These are phyloP conservation scores for Platyura marginata DNA, from an alignment of 1,140 invertebrate species.

Conservation along the genomic window DNA sequence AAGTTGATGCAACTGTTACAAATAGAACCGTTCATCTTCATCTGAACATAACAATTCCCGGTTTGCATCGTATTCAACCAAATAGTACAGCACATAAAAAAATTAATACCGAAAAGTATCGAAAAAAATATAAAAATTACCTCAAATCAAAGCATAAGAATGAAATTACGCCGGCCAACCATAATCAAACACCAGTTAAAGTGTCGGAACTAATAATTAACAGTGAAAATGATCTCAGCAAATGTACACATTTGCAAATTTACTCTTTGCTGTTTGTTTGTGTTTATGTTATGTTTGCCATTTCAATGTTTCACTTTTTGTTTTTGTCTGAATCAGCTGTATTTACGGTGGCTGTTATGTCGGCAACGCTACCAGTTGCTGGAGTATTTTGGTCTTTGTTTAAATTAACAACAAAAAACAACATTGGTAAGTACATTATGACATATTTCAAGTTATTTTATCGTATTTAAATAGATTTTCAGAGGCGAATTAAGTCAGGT, in stretches of 20 bases:
- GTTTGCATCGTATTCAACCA: not conserved
- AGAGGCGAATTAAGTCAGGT: too few relatives aligned
- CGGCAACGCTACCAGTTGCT: conserved; percentile 30
- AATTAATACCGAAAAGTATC: not conserved
- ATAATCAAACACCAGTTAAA: not conserved
- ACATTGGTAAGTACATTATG: not conserved
- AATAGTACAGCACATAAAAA: not conserved
- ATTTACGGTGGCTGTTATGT: conserved; percentile 31
- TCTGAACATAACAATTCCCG: not conserved
- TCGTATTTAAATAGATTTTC: too few relatives aligned
- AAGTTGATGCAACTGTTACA: not conserved
- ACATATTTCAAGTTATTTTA: too few relatives aligned
- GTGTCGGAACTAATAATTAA: not conserved
- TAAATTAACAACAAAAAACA: conserved; percentile 16
- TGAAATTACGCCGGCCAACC: not conserved
- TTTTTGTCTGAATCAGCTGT: conserved; percentile 35
- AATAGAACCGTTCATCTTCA: not conserved
- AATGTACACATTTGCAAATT: conserved; percentile 2
- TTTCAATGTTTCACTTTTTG: conserved; percentile 30
- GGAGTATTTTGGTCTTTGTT: conserved; percentile 42
- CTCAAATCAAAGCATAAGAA: not conserved
- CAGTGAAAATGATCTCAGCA: not conserved
- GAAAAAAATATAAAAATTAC: not conserved
- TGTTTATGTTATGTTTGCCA: conserved; percentile 26
- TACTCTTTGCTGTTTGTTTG: conserved; percentile 30